Percentiles rank a stretch among this genome's conserved stretches.
phyloP scores from a whole-genome alignment of 1,140 invertebrate genomes.

The Papilio xuthus region DNA sequence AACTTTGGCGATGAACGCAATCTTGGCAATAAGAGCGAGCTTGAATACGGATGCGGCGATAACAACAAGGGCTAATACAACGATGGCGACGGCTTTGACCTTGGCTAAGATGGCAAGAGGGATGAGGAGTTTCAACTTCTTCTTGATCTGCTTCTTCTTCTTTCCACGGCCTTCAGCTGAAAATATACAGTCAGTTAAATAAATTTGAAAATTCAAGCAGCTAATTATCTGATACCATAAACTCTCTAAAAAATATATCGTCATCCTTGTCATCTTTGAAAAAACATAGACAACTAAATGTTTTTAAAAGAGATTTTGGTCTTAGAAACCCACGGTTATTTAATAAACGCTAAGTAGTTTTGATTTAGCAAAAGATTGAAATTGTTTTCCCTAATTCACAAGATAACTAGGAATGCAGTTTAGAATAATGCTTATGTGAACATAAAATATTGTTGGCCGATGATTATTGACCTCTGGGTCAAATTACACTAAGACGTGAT shows the following conservation, averaged over 20 bases:
- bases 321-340: too few species aligned
- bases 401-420: too few species aligned
- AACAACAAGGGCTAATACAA: slow-evolving; percentile 59
- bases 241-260: too few species aligned
- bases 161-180: slow-evolving; percentile 69
- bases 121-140: slow-evolving; percentile 73
- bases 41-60: slow-evolving; percentile 75
- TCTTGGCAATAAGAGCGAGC: slow-evolving; percentile 68
- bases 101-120: slow-evolving; percentile 69
- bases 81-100: slow-evolving; percentile 63
- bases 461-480: not conserved
- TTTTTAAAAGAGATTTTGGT: too few species aligned
- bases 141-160: slow-evolving; percentile 74
- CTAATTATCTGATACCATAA: too few species aligned
- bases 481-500: not conserved
- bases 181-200: slow-evolving; percentile 36
- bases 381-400: too few species aligned
- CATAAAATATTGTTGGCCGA: not conserved
- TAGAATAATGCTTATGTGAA: not conserved
- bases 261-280: too few species aligned
- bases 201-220: too few species aligned
- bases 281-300: too few species aligned
- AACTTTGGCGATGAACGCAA: slow-evolving; percentile 72
- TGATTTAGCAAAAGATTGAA: too few species aligned
- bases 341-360: not conserved